Conservation (phyloP, 2,888 invertebrate genomes). For the Odontocolon sp. region DNA sequence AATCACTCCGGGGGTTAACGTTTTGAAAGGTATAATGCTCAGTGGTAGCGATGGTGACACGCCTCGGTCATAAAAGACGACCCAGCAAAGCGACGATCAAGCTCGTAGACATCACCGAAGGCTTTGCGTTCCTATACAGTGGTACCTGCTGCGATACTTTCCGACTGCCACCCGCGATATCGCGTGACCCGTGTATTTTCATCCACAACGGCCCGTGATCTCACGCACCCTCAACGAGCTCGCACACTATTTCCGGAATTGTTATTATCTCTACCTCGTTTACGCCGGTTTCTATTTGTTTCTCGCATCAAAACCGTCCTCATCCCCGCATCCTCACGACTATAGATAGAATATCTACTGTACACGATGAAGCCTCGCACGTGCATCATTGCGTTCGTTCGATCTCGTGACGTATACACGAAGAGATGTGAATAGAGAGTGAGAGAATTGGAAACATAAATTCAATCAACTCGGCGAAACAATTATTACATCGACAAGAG, state of each 20-base stretch:
- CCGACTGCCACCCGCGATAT: not conserved
- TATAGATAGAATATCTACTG: constrained; percentile 43
- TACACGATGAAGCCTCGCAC: constrained; percentile 38
- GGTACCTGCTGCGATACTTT: constrained; percentile 19
- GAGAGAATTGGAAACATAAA: constrained; percentile 38
- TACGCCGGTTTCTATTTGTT: constrained; percentile 59
- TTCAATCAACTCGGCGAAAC: constrained; percentile 40
- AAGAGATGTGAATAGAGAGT: constrained; percentile 20
- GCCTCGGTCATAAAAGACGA: constrained; percentile 75
- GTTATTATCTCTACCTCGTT: constrained; percentile 62
- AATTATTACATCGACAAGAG: constrained; percentile 42
- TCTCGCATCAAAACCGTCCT: constrained; percentile 43
- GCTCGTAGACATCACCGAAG: not conserved
- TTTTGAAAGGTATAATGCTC: constrained; percentile 67
- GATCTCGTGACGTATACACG: constrained; percentile 20
- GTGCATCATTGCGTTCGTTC: constrained; percentile 34
- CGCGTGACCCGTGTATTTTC: constrained; percentile 46
- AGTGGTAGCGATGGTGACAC: constrained; percentile 72
- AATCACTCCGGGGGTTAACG: constrained; percentile 65
- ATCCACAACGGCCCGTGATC: constrained; percentile 43
- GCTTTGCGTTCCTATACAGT: constrained; percentile 4
- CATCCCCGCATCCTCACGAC: constrained; percentile 15
- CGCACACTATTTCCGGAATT: constrained; percentile 62
- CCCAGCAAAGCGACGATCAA: constrained; percentile 47
- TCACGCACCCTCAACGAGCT: constrained; percentile 18